Conservation (phyloP, 2,888 invertebrate species). For the Drosophila acutilabella region DNA sequence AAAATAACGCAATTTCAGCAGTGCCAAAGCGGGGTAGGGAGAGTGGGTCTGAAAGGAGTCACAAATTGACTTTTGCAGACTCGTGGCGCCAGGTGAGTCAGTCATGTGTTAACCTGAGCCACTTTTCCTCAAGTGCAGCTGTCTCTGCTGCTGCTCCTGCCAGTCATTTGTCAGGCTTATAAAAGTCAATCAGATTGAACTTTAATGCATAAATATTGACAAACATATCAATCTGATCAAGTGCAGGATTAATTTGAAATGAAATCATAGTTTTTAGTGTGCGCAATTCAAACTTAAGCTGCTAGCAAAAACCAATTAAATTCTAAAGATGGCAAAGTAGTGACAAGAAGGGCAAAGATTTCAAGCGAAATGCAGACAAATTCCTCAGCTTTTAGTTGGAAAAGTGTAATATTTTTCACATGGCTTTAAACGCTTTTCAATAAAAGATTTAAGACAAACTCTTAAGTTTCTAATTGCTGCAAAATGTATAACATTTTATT, state of each 20-base stretch:
- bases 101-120: slow-evolving; percentile 36
- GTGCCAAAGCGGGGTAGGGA: not conserved
- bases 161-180: slow-evolving; percentile 69
- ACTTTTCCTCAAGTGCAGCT: slow-evolving; percentile 18
- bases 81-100: slow-evolving; percentile 43
- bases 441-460: too few relatives aligned
- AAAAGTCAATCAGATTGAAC: slow-evolving; percentile 59
- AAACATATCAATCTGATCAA: slow-evolving; percentile 10
- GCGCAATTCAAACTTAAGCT: not conserved
- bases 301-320: not conserved
- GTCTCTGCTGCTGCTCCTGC: slow-evolving; percentile 1
- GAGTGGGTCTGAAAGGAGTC: not conserved
- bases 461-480: too few relatives aligned
- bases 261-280: slow-evolving; percentile 4
- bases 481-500: too few relatives aligned
- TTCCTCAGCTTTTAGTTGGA: too few relatives aligned
- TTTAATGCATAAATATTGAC: slow-evolving; percentile 20
- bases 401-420: too few relatives aligned
- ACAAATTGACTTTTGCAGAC: slow-evolving; percentile 19
- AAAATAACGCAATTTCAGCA: slow-evolving; percentile 40
- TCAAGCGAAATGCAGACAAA: too few relatives aligned
- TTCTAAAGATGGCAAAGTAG: not conserved
- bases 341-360: not conserved
- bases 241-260: not conserved
- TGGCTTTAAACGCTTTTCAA: too few relatives aligned